phyloP scores from a whole-genome alignment of 2,888 invertebrate genomes.

The Erynnis tages region DNA sequence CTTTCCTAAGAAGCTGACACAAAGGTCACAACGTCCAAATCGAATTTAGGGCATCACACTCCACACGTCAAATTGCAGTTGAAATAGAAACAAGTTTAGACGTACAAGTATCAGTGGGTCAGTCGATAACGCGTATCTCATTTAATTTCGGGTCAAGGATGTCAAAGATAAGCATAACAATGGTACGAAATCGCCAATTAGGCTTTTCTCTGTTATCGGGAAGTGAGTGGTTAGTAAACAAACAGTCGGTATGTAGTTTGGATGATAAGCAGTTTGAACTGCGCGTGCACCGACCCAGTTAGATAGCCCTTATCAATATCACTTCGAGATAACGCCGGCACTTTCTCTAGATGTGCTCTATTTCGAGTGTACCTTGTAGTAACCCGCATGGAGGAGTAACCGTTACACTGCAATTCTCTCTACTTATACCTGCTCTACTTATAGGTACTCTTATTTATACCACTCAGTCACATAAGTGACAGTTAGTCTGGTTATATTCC shows the following conservation, averaged over 20 bases:
- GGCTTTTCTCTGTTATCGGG: slow-evolving; percentile 21
- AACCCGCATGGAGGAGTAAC: not conserved
- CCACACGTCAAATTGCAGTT: not conserved
- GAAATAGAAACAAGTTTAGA: slow-evolving; percentile 28
- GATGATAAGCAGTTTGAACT: slow-evolving; percentile 60
- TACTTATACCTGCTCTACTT: too few relatives aligned
- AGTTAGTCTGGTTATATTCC: too few relatives aligned
- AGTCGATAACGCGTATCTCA: slow-evolving; percentile 43
- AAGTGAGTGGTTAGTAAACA: slow-evolving; percentile 43
- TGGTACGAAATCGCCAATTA: slow-evolving; percentile 19
- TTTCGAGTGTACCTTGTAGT: not conserved
- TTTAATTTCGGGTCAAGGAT: slow-evolving; percentile 49
- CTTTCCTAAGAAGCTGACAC: too few relatives aligned
- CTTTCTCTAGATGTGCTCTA: slow-evolving; percentile 57
- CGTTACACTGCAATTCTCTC: too few relatives aligned
- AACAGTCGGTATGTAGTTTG: slow-evolving; percentile 37
- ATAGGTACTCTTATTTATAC: too few relatives aligned
- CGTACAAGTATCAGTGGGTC: slow-evolving; percentile 39
- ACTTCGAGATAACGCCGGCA: slow-evolving; percentile 57
- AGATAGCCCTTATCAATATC: slow-evolving; percentile 68
- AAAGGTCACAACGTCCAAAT: too few relatives aligned
- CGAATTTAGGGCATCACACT: too few relatives aligned
- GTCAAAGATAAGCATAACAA: slow-evolving; percentile 30
- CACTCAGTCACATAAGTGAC: too few relatives aligned
- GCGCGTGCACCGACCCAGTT: slow-evolving; percentile 64